Evolutionary conservation across 1,140 invertebrate genomes (phyloP), one percentile per base, ranked within the genome.

Genomic region (Xylocopa sonorina): DNA sequence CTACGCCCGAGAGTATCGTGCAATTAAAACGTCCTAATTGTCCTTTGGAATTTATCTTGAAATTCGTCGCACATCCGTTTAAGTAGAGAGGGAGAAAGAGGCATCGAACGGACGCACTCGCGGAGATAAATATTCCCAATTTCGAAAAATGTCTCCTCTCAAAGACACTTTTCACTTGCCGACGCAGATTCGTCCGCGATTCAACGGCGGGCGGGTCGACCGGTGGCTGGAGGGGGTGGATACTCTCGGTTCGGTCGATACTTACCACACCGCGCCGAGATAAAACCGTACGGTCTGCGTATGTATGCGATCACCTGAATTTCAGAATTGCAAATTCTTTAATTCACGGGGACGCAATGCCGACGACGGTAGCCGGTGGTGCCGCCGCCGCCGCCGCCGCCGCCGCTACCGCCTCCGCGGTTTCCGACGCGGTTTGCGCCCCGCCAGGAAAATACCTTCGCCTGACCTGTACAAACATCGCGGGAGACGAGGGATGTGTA

Each of bases 281-380:
- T 82, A 78, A 74, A 85, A 72, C 82, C 78, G 83, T 78, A 81
- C 50, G 82, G 84, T 66, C n/a, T n/a, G 82, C 78, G 82, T 80
- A 85, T 85, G 81, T 84, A 85, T 87, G 82, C 87, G 87, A 91
- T 91, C 89, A 88, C 87, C 87, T 87, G 87, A 87, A 86, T 90
- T 91, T 92, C 92, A 91, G 92, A 93, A 93, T 93, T 93, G 92
- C 92, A 92, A 93, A 93, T 93, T 93, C 92, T 92, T 93, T 93
- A 92, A 93, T 92, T 92, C 90, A 83, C 88, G 78, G 81, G 74
- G 75, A 89, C 87, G 87, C 88, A 83, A 89, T 71, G 85, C 74
- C 78, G 60, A 77, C 77, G 62, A 57, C 71, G 78, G 46, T 80
- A 55, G 53, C 51, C 53, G n/a, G n/a, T n/a, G n/a, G n/a, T n/a